These are phyloP conservation scores for Drosophila nr. medialis DNA, from an alignment of 2,888 invertebrate genomes.

Conservation along the genomic window DNA sequence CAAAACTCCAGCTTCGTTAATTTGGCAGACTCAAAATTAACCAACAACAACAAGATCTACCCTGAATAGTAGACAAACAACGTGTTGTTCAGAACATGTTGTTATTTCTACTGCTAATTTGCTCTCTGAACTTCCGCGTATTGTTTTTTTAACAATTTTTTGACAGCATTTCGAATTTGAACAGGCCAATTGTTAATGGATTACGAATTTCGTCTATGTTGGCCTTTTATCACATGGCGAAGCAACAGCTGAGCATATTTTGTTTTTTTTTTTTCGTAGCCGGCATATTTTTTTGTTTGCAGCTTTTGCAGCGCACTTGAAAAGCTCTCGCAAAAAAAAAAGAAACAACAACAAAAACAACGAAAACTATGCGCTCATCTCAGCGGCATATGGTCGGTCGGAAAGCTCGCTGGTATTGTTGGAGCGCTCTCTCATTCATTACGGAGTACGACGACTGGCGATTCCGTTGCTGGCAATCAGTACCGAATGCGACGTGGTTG, in stretches of 20 bases:
- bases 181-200: constrained; percentile 23
- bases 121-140: constrained; percentile 53
- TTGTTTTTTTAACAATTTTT: constrained; percentile 27
- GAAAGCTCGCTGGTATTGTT: constrained; percentile 38
- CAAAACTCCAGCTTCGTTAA: constrained; percentile 17
- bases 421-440: constrained; percentile 20
- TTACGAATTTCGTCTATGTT: constrained; percentile 18
- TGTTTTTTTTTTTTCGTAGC: constrained; percentile 12
- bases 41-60: neutral
- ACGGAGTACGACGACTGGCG: constrained; percentile 11
- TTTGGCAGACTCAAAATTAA: constrained; percentile 1
- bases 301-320: constrained; percentile 9
- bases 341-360: neutral
- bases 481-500: constrained; percentile 82
- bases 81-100: constrained; percentile 22
- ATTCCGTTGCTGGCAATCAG: constrained; percentile 58
- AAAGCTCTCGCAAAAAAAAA: constrained; percentile 57
- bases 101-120: constrained; percentile 12
- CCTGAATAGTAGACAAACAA: constrained; percentile 23
- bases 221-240: constrained; percentile 15
- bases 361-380: constrained; percentile 4
- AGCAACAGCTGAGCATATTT: constrained; percentile 55
- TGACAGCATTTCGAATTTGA: constrained; percentile 34
- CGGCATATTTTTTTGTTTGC: constrained; percentile 39
- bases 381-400: neutral